Conservation (phyloP, 1,140 invertebrate genomes). For the Cheumatopsyche charites region DNA sequence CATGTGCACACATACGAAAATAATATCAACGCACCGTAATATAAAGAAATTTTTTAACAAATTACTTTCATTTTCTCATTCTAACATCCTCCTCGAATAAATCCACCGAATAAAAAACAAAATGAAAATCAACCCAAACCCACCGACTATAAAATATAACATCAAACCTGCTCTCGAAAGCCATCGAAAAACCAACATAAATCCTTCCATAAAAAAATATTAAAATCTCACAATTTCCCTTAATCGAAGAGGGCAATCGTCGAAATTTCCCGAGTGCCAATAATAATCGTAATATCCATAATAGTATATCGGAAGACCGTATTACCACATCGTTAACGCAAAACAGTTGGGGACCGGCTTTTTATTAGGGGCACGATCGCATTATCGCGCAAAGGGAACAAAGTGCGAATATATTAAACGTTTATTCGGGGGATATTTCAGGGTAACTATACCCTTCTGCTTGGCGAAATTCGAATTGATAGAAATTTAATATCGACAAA, state of each 20-base stretch:
- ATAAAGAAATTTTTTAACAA: neutral
- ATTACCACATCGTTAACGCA: conserved; percentile 33
- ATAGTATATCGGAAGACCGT: neutral
- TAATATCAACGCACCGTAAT: neutral
- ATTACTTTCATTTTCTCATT: conserved; percentile 1
- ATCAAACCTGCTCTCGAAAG: no score
- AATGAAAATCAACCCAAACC: neutral
- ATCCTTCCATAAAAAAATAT: neutral
- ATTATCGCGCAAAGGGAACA: neutral
- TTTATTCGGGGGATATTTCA: no score
- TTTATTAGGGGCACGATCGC: neutral
- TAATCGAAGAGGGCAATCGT: no score
- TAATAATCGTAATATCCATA: no score
- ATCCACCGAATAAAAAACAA: neutral
- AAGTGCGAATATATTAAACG: no score
- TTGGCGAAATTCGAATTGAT: conserved; percentile 19
- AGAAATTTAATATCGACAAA: conserved; percentile 31
- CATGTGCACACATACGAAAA: neutral
- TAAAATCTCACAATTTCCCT: no score
- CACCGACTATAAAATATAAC: neutral
- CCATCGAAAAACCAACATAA: neutral
- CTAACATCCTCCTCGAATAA: conserved; percentile 6
- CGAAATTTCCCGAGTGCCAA: no score
- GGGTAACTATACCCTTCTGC: no score
- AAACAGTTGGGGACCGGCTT: conserved; percentile 19